Evolutionary conservation across 2,888 invertebrate genomes (phyloP).

Genomic region (Cremastinae sp.): DNA sequence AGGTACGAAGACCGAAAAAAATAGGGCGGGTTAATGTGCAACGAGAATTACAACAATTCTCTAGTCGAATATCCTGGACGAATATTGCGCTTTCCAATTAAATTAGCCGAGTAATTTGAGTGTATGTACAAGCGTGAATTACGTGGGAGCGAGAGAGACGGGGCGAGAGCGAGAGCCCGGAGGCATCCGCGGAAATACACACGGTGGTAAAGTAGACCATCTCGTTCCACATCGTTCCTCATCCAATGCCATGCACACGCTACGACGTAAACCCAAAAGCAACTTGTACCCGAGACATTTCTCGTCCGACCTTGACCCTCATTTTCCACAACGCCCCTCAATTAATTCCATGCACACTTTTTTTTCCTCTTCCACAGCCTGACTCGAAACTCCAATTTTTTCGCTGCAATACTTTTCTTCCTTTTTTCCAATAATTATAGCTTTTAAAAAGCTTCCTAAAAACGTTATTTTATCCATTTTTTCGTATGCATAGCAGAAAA

Average conservation of each 20-base stretch:
- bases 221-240: conserved; percentile 20
- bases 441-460: no score
- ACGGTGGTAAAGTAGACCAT: conserved; percentile 14
- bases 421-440: no score
- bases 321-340: neutral
- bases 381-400: no score
- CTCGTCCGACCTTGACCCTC: conserved; percentile 10
- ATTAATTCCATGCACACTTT: neutral
- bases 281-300: conserved; percentile 12
- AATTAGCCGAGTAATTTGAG: conserved; percentile 65
- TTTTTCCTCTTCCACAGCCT: neutral
- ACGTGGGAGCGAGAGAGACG: neutral
- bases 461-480: no score
- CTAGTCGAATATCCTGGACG: conserved; percentile 60
- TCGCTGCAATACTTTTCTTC: neutral
- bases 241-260: conserved; percentile 28
- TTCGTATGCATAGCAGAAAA: no score
- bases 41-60: conserved; percentile 23
- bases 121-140: conserved; percentile 42
- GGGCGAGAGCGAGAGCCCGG: conserved; percentile 21
- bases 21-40: conserved; percentile 6
- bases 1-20: neutral
- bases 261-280: conserved; percentile 26
- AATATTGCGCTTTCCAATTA: conserved; percentile 66
- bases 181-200: conserved; percentile 32